Base-by-base conservation (phyloP, 2,888 invertebrate species). In the Tortrix viridana region DNA sequence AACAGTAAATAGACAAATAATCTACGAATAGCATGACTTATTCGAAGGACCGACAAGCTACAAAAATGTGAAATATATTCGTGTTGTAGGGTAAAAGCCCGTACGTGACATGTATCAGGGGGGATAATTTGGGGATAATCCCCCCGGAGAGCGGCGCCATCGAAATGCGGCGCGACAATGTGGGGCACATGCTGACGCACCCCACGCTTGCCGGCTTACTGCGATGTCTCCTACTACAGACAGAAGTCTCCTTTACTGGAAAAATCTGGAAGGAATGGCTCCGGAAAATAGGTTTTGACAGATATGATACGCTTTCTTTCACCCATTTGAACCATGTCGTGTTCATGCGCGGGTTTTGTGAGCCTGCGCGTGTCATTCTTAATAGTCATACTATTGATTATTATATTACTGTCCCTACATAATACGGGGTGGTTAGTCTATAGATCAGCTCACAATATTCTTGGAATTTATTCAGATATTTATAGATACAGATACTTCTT, bases 151-250 rank as follows among this genome's bases (percentile, higher is more conserved):
- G 61, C 60, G 67, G 61, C 62, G 65, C 67, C 67, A 61, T 50
- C 60, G 60, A 37, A 47, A 52, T 53, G 67, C 71, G 77, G 72
- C 79, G 75, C 69, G 77, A 74, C 81, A 74, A 78, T 81, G 76
- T 80, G 77, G 79, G 78, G 71, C 81, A 82, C 74, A 76, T 71
- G 68, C 71, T 72, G 74, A 71, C 77, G 72, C 75, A 74, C 74
- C 72, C 74, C 70, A 69, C 71, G 71, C 68, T 43, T 6, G 14
- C 20, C n/a, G 41, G 52, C 38, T 19, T 38, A 20, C 37, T 52
- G 38, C 49, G 16, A 22, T 14, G 14, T 50, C 32, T 50, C 16
- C 3, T 32, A 49, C 49, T 49, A 32, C 50, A 48, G 18, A 50
- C 53, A 20, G 22, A 16, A 38, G 20, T 47, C 47, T 18, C 14